These are phyloP conservation scores for Gymnocypris eckloni DNA, from an alignment of 2,797 vertebrate genomes.

Conservation along the genomic window DNA sequence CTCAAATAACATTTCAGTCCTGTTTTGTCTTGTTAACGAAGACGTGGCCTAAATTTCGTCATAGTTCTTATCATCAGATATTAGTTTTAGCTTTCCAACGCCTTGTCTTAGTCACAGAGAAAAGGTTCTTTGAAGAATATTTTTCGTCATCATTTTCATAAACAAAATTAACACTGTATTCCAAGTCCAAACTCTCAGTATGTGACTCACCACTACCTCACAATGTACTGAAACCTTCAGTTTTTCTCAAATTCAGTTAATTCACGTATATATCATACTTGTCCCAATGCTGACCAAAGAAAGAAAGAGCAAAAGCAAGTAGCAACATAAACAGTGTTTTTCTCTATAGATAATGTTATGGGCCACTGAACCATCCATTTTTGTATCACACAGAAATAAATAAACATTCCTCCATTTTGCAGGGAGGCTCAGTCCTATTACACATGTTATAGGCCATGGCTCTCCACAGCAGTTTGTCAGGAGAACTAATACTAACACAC, in stretches of 20 bases:
- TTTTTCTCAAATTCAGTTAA: neutral
- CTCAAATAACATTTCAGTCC: too few species aligned
- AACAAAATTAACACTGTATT: too few species aligned
- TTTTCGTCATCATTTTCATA: too few species aligned
- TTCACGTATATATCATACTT: neutral
- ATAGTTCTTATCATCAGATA: too few species aligned
- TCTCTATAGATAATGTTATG: slow-evolving; percentile 24
- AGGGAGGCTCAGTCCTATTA: slow-evolving; percentile 38
- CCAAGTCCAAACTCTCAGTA: slow-evolving; percentile 25
- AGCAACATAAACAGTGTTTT: slow-evolving; percentile 8
- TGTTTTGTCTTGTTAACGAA: too few species aligned
- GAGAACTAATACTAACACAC: slow-evolving; percentile 34
- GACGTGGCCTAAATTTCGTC: too few species aligned
- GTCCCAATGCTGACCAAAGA: neutral
- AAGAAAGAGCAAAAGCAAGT: neutral
- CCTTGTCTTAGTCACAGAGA: too few species aligned
- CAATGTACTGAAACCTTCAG: neutral
- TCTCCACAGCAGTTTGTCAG: slow-evolving; percentile 38
- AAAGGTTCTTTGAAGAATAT: too few species aligned
- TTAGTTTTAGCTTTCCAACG: too few species aligned
- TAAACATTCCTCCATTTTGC: slow-evolving; percentile 39
- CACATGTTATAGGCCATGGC: slow-evolving; percentile 54
- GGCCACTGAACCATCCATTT: slow-evolving; percentile 30
- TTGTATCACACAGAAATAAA: slow-evolving; percentile 38
- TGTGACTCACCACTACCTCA: slow-evolving; percentile 47